Evolutionary conservation across 2,113 vertebrate genomes (phyloP).

Genomic region (Pterocles orientalis): DNA sequence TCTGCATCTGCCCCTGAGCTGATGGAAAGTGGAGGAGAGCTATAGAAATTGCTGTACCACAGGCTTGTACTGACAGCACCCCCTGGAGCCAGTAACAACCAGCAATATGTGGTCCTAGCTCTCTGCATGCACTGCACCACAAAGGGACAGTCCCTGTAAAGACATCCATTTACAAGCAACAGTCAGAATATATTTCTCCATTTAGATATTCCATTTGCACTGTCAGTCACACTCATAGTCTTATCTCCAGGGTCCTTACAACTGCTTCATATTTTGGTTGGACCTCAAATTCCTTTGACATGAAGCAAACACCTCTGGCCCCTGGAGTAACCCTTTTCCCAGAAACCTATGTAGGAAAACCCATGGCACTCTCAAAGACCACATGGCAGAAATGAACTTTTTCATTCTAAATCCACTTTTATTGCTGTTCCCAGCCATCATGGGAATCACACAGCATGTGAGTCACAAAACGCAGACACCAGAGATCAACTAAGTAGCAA

Average conservation of each 20-base stretch:
- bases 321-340: background rate
- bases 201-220: background rate
- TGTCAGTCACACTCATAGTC: background rate
- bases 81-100: background rate
- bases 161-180: background rate
- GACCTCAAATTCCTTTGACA: constrained; percentile 2
- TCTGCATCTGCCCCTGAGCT: background rate
- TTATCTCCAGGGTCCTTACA: constrained; percentile 17
- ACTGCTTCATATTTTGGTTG: background rate
- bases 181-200: background rate
- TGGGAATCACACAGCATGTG: background rate
- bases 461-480: constrained; percentile 38
- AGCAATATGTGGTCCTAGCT: rapidly evolving
- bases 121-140: background rate
- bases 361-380: background rate
- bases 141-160: background rate
- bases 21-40: background rate
- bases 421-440: constrained; percentile 50
- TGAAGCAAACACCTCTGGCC: background rate
- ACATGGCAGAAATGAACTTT: constrained; percentile 16
- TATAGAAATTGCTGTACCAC: background rate
- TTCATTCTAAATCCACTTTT: constrained; percentile 36
- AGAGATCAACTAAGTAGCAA: constrained; percentile 60
- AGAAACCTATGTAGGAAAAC: constrained; percentile 28
- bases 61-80: background rate